Base-by-base conservation (phyloP, 2,113 vertebrate species). In the Seriola rivoliana region DNA sequence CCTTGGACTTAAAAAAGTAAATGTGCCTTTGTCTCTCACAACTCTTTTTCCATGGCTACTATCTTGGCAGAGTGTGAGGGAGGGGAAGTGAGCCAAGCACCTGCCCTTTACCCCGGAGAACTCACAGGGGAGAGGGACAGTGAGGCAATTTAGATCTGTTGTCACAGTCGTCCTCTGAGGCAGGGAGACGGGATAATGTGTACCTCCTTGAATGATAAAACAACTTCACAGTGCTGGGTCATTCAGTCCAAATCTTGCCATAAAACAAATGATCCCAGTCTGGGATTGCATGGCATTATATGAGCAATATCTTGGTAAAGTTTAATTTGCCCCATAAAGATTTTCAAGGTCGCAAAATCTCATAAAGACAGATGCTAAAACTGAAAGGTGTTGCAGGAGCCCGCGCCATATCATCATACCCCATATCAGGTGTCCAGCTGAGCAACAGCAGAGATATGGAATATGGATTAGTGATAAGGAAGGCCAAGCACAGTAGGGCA, bases 381-480 rank as follows among this genome's bases (percentile, higher is more conserved):
- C 50, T 68, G 62, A 69, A 46, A 88, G 78, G 78, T 80, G 65
- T 76, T 72, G 62, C 75, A 23, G 50, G 42, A 64, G 74, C 3
- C 14, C 48, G 59, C 73, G 74, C 54, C 44, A 29, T 44, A 85
- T 88, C 81, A 72, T 79, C 69, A 65, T 66, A 46, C 38, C 48
- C 4, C 78, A n/a, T 75, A 82, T 92, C 85, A 81, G 73, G 78
- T 83, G 77, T 87, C 85, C 84, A 78, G 89, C 86, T 80, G 82
- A 82, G 81, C 74, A 84, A 72, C 19, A 63, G 65, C 44, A 79
- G n/a, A 86, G 85, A 87, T 90, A 85, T 71, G 85, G 81, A 90
- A 85, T 89, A 90, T 87, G 85, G 83, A 81, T 82, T 25, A 17
- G 50, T 84, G 93, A 95, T 94, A 94, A 94, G 90, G 78, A 76